phyloP scores from a whole-genome alignment of 1,140 invertebrate genomes.

The Pachypsylla venusta region DNA sequence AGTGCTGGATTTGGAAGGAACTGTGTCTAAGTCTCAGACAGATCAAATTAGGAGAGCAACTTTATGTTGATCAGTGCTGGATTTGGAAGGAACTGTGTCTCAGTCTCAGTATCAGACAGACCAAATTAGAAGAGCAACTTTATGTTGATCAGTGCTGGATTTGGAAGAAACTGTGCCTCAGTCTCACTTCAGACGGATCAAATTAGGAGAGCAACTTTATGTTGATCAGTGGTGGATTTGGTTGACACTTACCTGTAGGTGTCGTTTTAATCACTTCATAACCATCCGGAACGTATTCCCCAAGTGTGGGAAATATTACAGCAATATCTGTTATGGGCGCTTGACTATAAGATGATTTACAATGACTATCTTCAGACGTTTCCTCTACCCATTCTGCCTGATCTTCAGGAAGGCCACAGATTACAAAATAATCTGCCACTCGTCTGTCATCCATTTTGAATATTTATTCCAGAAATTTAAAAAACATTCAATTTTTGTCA shows the following conservation, averaged over 20 bases:
- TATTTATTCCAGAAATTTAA: background rate
- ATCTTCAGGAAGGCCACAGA: conserved; percentile 80
- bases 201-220: too few relatives aligned
- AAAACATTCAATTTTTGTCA: background rate
- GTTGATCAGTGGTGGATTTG: too few relatives aligned
- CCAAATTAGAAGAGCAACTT: too few relatives aligned
- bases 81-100: too few relatives aligned
- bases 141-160: too few relatives aligned
- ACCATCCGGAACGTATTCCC: conserved; percentile 66
- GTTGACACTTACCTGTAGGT: conserved; percentile 45
- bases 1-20: too few relatives aligned
- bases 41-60: too few relatives aligned
- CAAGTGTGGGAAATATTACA: conserved; percentile 78
- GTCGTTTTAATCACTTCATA: conserved; percentile 73
- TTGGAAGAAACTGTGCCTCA: too few relatives aligned
- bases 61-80: too few relatives aligned
- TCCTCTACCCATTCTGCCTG: conserved; percentile 65
- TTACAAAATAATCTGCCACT: conserved; percentile 91
- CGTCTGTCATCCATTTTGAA: conserved; percentile 58
- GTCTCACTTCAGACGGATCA: too few relatives aligned
- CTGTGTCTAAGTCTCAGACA: too few relatives aligned
- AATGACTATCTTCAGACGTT: conserved; percentile 58
- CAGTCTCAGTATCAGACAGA: too few relatives aligned
- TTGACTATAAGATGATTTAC: conserved; percentile 45
- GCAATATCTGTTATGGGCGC: conserved; percentile 90